Conservation (phyloP, 2,888 invertebrate genomes). For the Lepidochrysops patricia region DNA sequence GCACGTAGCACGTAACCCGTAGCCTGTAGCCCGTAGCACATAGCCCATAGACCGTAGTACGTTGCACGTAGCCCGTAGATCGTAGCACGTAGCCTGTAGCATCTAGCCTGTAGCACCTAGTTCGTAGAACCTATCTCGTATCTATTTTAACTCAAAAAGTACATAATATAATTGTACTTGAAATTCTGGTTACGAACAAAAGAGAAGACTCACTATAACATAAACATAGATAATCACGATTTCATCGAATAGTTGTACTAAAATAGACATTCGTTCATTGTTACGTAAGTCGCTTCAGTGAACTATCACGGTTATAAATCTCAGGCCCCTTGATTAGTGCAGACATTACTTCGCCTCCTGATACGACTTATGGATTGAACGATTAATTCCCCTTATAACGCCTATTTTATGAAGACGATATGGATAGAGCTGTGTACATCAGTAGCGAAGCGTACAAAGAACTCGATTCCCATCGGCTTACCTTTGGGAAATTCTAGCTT, state of each 20-base stretch:
- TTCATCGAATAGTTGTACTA: not conserved
- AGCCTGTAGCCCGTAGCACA: too few species aligned
- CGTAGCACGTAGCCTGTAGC: too few species aligned
- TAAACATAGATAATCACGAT: too few species aligned
- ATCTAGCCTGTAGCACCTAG: too few species aligned
- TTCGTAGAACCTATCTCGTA: too few species aligned
- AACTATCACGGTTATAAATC: not conserved
- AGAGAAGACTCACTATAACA: too few species aligned
- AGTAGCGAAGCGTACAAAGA: not conserved
- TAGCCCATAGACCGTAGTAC: too few species aligned
- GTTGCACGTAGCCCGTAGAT: too few species aligned
- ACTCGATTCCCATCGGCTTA: not conserved
- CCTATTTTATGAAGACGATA: not conserved
- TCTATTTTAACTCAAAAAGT: too few species aligned
- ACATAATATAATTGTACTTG: not conserved
- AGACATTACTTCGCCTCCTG: not conserved
- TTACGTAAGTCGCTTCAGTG: not conserved
- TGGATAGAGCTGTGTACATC: not conserved
- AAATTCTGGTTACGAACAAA: too few species aligned
- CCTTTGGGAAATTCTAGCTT: too few species aligned
- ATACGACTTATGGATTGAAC: not conserved
- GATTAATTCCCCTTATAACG: conserved; percentile 3
- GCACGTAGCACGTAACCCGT: too few species aligned
- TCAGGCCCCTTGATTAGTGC: not conserved
- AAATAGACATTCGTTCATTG: not conserved